Conservation (phyloP, 2,888 invertebrate species). For the Mechanitis mazaeus region DNA sequence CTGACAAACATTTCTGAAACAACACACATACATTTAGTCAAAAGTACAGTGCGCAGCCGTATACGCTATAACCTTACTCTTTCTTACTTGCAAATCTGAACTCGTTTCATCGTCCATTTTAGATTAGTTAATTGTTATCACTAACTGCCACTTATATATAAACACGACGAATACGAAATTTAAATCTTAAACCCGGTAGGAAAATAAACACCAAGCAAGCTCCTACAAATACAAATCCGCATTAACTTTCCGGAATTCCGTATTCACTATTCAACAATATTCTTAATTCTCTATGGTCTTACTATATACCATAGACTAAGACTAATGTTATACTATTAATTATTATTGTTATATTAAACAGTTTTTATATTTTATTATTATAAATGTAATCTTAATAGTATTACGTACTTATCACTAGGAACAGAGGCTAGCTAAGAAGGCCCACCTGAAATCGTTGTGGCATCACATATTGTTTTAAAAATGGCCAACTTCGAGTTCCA, state of each 20-base stretch:
- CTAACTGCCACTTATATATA: not conserved
- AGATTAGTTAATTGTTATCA: not conserved
- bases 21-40: constrained; percentile 8
- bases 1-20: constrained; percentile 59
- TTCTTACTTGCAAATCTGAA: constrained; percentile 61
- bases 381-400: no score
- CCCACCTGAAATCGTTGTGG: no score
- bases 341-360: no score
- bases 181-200: not conserved
- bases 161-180: not conserved
- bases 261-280: not conserved
- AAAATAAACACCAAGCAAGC: not conserved
- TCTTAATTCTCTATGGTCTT: constrained; percentile 7
- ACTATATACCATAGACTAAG: constrained; percentile 5
- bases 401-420: no score
- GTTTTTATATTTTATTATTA: no score
- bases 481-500: no score
- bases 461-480: no score
- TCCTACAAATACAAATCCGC: not conserved
- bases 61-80: constrained; percentile 28
- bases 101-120: constrained; percentile 59
- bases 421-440: no score
- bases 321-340: not conserved
- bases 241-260: constrained; percentile 6
- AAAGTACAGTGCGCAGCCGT: constrained; percentile 35